A percentile compares a stretch with the other conserved stretches of the same genome.
Evolutionary conservation across 1,140 invertebrate genomes (phyloP).

Genomic region (Amyelois transitella): DNA sequence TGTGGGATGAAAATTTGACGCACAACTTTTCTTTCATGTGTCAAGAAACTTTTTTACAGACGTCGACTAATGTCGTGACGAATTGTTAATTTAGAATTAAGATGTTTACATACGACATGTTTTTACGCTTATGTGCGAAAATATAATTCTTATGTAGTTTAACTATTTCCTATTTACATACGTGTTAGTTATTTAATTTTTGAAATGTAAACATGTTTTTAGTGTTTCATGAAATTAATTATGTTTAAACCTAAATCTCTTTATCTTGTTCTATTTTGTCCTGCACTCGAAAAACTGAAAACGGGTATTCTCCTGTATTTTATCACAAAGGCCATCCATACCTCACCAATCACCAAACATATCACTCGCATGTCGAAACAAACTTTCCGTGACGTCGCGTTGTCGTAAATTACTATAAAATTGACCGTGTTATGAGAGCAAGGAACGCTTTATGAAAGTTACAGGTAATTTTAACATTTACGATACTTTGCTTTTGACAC

Average conservation of each 20-base stretch:
- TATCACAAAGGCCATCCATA: too few relatives aligned
- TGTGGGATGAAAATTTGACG: conserved; percentile 13
- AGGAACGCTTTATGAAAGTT: conserved; percentile 3
- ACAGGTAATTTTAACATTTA: conserved; percentile 11
- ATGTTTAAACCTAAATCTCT: too few relatives aligned
- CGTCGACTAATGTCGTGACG: background rate
- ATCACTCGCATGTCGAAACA: background rate
- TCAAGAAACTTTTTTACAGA: background rate
- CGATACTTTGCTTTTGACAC: conserved; percentile 23
- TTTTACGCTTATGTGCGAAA: too few relatives aligned
- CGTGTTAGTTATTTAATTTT: too few relatives aligned
- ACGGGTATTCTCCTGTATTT: too few relatives aligned
- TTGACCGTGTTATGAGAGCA: background rate
- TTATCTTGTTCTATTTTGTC: too few relatives aligned
- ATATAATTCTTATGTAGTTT: too few relatives aligned
- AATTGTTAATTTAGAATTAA: background rate
- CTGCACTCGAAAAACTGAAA: too few relatives aligned
- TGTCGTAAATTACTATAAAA: background rate
- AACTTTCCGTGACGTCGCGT: background rate
- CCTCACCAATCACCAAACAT: too few relatives aligned
- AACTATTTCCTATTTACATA: too few relatives aligned
- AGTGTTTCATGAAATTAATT: too few relatives aligned
- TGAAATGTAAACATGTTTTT: too few relatives aligned
- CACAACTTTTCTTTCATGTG: conserved; percentile 2
- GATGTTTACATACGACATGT: background rate